These are phyloP conservation scores for Bombus pascuorum DNA, from an alignment of 1,140 invertebrate genomes.

Conservation along the genomic window DNA sequence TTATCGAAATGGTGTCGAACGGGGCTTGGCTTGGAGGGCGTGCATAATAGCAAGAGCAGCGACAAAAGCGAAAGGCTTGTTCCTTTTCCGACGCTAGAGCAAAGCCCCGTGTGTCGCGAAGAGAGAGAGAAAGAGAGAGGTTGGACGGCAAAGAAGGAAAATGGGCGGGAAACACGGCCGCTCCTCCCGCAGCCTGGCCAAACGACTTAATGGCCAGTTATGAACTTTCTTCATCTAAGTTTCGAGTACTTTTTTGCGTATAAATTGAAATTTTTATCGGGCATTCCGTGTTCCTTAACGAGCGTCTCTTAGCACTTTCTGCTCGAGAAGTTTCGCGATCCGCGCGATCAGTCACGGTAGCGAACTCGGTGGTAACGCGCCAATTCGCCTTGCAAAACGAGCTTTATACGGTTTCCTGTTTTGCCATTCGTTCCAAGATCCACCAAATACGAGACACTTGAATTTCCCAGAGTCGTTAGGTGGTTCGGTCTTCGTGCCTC, in stretches of 20 bases:
- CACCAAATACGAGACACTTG: not conserved
- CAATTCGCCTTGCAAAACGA: not conserved
- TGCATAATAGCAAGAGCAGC: not conserved
- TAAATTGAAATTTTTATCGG: conserved; percentile 78
- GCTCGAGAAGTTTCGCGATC: conserved; percentile 64
- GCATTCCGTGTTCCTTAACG: conserved; percentile 66
- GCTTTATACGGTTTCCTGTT: not conserved
- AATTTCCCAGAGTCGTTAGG: not conserved
- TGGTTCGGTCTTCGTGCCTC: not conserved
- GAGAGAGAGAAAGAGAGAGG: not conserved
- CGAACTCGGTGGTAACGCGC: not conserved
- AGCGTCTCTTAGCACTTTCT: conserved; percentile 47
- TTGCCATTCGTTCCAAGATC: not conserved
- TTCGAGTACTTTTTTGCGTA: conserved; percentile 73
- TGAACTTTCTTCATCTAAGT: conserved; percentile 79
- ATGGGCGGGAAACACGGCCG: conserved; percentile 21
- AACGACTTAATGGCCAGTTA: conserved; percentile 77
- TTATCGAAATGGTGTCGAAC: not conserved
- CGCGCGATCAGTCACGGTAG: conserved; percentile 6
- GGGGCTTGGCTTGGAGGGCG: not conserved
- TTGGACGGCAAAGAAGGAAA: not conserved
- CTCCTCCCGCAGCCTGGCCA: conserved; percentile 23
- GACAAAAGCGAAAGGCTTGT: conserved; percentile 10
- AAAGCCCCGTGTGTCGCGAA: not conserved
- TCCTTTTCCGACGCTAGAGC: not conserved